Evolutionary conservation across 2,888 invertebrate genomes (phyloP), one percentile per base, ranked within the genome.

Genomic region (Drosophila paracracens): DNA sequence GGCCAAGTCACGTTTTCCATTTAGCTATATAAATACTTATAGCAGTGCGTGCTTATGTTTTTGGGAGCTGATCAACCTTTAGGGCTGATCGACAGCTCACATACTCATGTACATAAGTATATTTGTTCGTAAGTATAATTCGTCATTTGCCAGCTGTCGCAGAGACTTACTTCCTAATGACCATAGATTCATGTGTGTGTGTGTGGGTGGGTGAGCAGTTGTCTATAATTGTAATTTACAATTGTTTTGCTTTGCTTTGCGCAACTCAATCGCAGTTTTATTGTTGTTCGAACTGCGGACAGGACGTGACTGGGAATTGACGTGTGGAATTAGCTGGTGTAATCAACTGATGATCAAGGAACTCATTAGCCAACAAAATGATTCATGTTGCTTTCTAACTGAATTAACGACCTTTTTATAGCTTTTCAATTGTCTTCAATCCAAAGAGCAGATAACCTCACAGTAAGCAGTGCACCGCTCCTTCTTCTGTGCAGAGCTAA

Each of bases 1-100:
- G 79, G 70, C 63, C 67, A 71, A 71, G 70, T 84, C 88, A 88
- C 82, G 82, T 88, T 89, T 83, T 64, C 66, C 76, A 76, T 76
- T 81, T 76, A 74, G 63, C 70, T 62, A 56, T 63, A 71, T 71
- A 83, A 84, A 84, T 64, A 80, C 68, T 69, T 54, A 27, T 48
- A n/a, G 27, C 29, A 60, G 66, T 76, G 70, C 57, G 75, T 76
- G 76, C 76, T 66, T 62, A 59, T 71, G 58, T 70, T 76, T 57
- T 57, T 38, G 38, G 33, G 35, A 52, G 40, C 59, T 56, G 60
- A 27, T 33, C 60, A 70, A 62, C 57, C 66, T 64, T 61, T 61
- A 78, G 78, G 71, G 80, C 67, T 63, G 63, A 76, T 76, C 63
- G 66, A 64, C 54, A 71, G 56, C 50, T 57, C 31, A 29, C 25